Conservation (phyloP, 1,140 invertebrate genomes). For the Cotesia vestalis region DNA sequence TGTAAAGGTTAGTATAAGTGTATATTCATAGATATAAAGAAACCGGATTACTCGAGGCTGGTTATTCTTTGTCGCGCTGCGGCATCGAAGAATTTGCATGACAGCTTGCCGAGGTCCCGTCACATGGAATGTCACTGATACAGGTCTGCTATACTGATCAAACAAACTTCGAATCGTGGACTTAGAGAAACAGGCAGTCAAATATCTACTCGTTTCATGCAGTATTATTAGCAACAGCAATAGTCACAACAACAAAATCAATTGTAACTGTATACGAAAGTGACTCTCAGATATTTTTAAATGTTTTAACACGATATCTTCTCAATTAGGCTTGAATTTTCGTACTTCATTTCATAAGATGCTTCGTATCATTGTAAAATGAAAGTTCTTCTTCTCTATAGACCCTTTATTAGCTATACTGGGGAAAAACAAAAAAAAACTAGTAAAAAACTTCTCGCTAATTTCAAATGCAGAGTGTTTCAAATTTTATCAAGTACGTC, state of each 20-base stretch:
- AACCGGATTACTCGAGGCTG: constrained; percentile 42
- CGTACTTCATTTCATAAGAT: not conserved
- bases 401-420: too few relatives aligned
- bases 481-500: too few relatives aligned
- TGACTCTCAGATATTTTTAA: constrained; percentile 7
- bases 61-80: constrained; percentile 41
- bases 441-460: too few relatives aligned
- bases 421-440: too few relatives aligned
- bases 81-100: constrained; percentile 46
- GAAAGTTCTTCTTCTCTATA: not conserved
- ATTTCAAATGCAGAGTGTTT: too few relatives aligned
- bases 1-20: not conserved
- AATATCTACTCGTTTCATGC: constrained; percentile 23
- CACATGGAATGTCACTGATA: constrained; percentile 31
- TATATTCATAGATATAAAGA: constrained; percentile 5
- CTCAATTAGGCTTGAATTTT: not conserved
- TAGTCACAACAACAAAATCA: not conserved
- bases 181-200: constrained; percentile 33
- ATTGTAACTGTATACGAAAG: not conserved
- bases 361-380: not conserved
- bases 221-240: not conserved
- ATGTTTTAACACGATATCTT: not conserved
- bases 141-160: constrained; percentile 16
- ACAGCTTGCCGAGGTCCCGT: constrained; percentile 27
- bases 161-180: constrained; percentile 21